Evolutionary conservation across 2,113 vertebrate genomes (phyloP), one percentile per base, ranked within the genome.

Genomic region (Chiloscyllium plagiosum): DNA sequence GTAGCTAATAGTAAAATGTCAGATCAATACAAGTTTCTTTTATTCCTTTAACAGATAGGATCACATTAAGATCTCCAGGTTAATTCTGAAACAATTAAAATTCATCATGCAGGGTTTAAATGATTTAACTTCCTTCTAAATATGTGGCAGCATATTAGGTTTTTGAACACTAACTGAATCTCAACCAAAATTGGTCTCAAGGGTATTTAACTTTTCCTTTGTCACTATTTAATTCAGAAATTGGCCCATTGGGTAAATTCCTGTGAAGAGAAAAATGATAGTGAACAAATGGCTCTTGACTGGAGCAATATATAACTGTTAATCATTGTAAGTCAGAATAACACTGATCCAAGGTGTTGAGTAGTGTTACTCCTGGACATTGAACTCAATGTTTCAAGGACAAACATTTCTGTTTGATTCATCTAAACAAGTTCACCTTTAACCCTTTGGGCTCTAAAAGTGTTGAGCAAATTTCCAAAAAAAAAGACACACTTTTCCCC

Each of bases 101-200:
- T 76, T 70, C 50, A 72, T 20, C 24, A 10, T 95, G 69, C 10
- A 72, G 72, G 13, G 94, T 72, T 22, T 42, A 50, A 72, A 50
- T 69, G 72, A 72, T 29, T 26, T 29, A 42, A 95, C 50, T 95
- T 72, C 29, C 47, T 95, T 52, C 19, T 42, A n/a, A 68, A 29
- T 93, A 37, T 37, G 22, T 68, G 37, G n/a, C 17, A 93, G 42
- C 94, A 95, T 50, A 47, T 76, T 72, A 37, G 37, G 33, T 95
- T 72, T 47, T 95, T 72, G 47, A 72, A 6, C 42, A 33, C 24
- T 69, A 95, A 72, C 94, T 95, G 68, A 95, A 68, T 95, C 86
- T 89, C 42, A 50, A 52, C 47, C 94, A 70, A 76, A 95, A 95
- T 95, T 95, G 94, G 68, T 95, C 94, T 95, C 94, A 20, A 95